A percentile compares a stretch with the other conserved stretches of the same genome.
Evolutionary conservation across 2,797 vertebrate species (phyloP).

Genomic region (Austrolebias charrua): DNA sequence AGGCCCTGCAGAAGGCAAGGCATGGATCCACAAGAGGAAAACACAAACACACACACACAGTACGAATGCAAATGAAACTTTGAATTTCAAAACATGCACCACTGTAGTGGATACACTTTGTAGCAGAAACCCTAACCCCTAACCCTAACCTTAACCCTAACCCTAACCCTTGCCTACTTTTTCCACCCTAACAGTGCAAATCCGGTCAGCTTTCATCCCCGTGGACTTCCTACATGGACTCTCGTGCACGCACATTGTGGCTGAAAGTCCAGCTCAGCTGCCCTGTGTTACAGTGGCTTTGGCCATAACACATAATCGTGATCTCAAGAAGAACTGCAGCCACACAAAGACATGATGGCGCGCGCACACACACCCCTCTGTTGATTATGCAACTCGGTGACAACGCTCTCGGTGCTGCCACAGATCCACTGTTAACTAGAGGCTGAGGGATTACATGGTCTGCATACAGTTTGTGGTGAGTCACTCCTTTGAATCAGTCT

Average conservation of each 20-base stretch:
- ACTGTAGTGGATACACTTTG: conserved; percentile 56
- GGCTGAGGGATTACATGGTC: conserved; percentile 68
- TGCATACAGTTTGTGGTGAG: conserved; percentile 70
- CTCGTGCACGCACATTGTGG: conserved; percentile 40
- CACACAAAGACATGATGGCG: conserved; percentile 38
- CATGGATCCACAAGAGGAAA: conserved; percentile 24
- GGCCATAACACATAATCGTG: conserved; percentile 63
- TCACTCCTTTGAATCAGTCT: conserved; percentile 70
- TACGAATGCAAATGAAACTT: conserved; percentile 55
- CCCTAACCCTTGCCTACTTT: conserved; percentile 37
- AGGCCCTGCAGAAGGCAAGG: conserved; percentile 23
- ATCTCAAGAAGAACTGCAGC: conserved; percentile 62
- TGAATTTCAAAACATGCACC: conserved; percentile 52
- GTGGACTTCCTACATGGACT: neutral
- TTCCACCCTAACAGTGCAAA: conserved; percentile 39
- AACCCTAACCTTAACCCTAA: conserved; percentile 44
- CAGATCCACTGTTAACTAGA: conserved; percentile 75
- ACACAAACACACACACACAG: conserved; percentile 9
- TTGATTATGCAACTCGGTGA: conserved; percentile 78
- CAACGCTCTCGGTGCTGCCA: conserved; percentile 70
- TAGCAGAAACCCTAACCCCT: conserved; percentile 45
- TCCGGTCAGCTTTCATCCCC: conserved; percentile 26
- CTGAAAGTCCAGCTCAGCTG: conserved; percentile 72
- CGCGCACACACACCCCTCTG: conserved; percentile 49
- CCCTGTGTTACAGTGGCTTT: conserved; percentile 66